phyloP scores from a whole-genome alignment of 2,113 vertebrate genomes.

The Lepus americanus region DNA sequence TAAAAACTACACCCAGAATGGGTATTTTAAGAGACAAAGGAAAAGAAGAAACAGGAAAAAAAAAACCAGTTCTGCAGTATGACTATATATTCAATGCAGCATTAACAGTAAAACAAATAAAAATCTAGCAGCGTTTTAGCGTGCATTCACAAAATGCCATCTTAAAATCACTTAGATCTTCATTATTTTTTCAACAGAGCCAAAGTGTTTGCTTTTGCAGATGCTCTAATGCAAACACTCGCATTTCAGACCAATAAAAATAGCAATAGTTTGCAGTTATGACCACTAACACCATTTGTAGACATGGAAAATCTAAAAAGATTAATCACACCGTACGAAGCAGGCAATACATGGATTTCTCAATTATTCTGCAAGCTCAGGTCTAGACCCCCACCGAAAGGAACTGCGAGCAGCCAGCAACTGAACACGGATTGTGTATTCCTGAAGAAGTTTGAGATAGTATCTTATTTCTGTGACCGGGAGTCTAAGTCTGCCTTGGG shows the following conservation, averaged over 20 bases:
- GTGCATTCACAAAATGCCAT: conserved; percentile 66
- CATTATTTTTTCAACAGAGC: conserved; percentile 78
- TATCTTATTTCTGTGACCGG: background rate
- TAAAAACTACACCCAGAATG: conserved; percentile 44
- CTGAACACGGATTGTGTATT: background rate
- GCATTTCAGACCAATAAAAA: conserved; percentile 77
- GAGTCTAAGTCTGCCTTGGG: conserved; percentile 42
- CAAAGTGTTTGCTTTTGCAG: conserved; percentile 78
- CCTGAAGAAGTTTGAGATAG: conserved; percentile 32
- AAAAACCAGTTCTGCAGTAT: background rate
- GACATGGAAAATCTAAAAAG: conserved; percentile 67
- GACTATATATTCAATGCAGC: conserved; percentile 60
- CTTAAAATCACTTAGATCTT: conserved; percentile 79
- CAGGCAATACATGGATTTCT: conserved; percentile 39
- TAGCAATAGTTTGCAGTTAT: conserved; percentile 70
- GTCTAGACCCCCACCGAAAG: conserved; percentile 31
- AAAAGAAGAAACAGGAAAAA: background rate
- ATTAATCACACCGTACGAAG: conserved; percentile 63
- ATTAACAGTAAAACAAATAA: conserved; percentile 71
- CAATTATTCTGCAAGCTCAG: conserved; percentile 57
- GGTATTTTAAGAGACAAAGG: conserved; percentile 66
- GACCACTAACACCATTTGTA: conserved; percentile 77
- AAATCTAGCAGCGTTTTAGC: conserved; percentile 67
- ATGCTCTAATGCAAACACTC: conserved; percentile 73
- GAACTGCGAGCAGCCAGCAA: background rate